Percentiles rank a stretch among this genome's conserved stretches.
phyloP scores from a whole-genome alignment of 2,113 vertebrate species.

The Scytalopus superciliaris region DNA sequence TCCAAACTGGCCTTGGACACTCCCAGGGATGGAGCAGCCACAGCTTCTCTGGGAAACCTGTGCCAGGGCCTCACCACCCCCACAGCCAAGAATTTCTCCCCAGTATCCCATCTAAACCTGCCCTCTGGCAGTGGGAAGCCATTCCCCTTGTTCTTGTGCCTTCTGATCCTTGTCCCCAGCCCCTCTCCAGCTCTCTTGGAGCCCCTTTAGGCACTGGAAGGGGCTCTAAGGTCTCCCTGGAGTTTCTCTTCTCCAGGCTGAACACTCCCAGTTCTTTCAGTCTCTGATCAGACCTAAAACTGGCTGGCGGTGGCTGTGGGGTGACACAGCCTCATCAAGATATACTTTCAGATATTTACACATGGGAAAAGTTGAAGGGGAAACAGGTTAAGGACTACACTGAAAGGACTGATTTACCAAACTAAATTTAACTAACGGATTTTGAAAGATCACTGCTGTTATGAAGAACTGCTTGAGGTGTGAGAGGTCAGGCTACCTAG shows the following conservation, averaged over 20 bases:
- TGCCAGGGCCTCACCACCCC: accelerated
- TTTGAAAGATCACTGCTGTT: not conserved
- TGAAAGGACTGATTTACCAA: not conserved
- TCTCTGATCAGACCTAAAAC: not conserved
- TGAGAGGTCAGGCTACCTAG: not conserved
- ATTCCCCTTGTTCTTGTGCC: not conserved
- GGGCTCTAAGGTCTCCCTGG: not conserved
- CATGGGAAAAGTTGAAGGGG: not conserved
- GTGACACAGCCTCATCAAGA: not conserved
- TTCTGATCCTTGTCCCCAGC: not conserved
- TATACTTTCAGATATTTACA: not conserved
- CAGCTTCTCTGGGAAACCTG: not conserved
- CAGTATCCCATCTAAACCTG: accelerated
- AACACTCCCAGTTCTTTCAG: not conserved
- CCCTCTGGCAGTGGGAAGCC: not conserved
- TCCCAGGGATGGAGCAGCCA: not conserved
- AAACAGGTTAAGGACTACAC: not conserved
- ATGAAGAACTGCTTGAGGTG: not conserved
- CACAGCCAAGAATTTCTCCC: not conserved
- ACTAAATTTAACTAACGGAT: not conserved
- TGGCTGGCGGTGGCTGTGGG: not conserved
- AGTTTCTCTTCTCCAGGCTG: not conserved
- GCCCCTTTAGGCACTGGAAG: not conserved
- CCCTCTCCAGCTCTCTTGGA: not conserved
- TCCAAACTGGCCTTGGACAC: not conserved